These are phyloP conservation scores for Oreamnos americanus DNA, from an alignment of 2,113 vertebrate species.

Conservation along the genomic window DNA sequence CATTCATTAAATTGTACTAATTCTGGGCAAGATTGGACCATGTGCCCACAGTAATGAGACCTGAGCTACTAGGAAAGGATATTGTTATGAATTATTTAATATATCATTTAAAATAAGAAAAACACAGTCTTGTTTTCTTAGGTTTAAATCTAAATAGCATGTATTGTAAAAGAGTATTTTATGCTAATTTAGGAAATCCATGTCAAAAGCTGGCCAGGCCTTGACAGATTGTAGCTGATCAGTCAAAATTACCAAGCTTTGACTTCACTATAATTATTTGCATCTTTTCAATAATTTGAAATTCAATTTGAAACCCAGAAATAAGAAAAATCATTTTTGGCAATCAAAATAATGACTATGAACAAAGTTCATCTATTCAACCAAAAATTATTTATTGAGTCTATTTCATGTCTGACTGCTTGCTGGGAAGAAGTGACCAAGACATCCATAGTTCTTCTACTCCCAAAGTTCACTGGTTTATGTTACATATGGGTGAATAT, in stretches of 20 bases:
- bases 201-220: not conserved
- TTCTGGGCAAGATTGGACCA: not conserved
- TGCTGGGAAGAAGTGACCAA: not conserved
- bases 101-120: not conserved
- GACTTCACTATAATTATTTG: not conserved
- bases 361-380: not conserved
- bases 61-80: not conserved
- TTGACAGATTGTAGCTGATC: not conserved
- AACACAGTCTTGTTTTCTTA: not conserved
- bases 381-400: not conserved
- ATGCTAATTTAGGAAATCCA: not conserved
- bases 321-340: not conserved
- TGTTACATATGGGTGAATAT: accelerated
- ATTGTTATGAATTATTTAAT: not conserved
- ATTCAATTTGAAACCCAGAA: not conserved
- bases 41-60: not conserved
- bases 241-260: not conserved
- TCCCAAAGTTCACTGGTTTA: not conserved
- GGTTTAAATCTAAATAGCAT: not conserved
- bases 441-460: not conserved
- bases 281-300: not conserved
- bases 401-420: not conserved
- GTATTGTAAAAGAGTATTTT: not conserved
- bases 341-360: not conserved
- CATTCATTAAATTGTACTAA: not conserved